phyloP scores from a whole-genome alignment of 1,140 invertebrate species.

The Leptoteleia sp. region DNA sequence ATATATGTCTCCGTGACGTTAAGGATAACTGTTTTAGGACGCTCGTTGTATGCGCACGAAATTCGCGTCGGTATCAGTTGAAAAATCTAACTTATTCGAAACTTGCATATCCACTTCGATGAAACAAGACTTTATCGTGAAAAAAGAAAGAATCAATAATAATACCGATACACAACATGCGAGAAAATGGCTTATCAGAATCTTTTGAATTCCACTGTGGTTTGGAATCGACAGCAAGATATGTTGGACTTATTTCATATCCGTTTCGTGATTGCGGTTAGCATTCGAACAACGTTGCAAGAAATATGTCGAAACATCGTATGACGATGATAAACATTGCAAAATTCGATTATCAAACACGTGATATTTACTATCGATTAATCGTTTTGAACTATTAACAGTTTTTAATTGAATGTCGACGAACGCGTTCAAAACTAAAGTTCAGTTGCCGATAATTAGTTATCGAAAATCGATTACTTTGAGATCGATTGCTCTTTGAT shows the following conservation, averaged over 20 bases:
- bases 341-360: background rate
- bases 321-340: background rate
- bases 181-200: slow-evolving; percentile 60
- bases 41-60: background rate
- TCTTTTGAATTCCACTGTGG: slow-evolving; percentile 53
- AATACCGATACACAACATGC: slow-evolving; percentile 25
- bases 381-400: too few species aligned
- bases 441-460: too few species aligned
- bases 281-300: slow-evolving; percentile 30
- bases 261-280: slow-evolving; percentile 29
- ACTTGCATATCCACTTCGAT: slow-evolving; percentile 21
- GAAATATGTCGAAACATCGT: slow-evolving; percentile 16
- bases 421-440: too few species aligned
- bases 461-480: too few species aligned
- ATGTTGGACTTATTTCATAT: slow-evolving; percentile 52
- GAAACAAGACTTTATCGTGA: slow-evolving; percentile 25
- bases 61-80: slow-evolving; percentile 4
- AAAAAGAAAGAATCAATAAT: slow-evolving; percentile 53
- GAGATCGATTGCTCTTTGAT: too few species aligned
- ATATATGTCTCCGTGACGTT: background rate
- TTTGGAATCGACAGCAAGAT: slow-evolving; percentile 52
- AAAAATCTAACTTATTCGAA: slow-evolving; percentile 27
- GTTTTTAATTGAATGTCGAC: too few species aligned
- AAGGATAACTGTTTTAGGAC: background rate
- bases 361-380: too few species aligned